Percentiles rank a stretch among this genome's conserved stretches.
These are phyloP conservation scores for Coenonympha arcania DNA, from an alignment of 2,888 invertebrate genomes.

Conservation along the genomic window DNA sequence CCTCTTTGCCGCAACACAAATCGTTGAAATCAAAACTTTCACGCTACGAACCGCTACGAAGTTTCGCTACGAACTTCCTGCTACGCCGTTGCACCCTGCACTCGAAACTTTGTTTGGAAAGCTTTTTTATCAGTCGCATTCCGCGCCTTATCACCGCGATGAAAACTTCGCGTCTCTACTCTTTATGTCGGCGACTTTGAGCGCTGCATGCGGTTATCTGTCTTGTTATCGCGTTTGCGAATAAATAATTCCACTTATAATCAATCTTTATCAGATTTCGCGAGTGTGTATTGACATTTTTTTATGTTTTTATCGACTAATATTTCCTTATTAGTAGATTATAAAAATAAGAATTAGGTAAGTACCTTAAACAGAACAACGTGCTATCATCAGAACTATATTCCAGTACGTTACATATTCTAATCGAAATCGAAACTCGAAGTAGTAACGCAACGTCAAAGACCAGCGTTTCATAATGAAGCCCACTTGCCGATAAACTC, in stretches of 20 bases:
- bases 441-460: neutral
- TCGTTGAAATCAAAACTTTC: constrained; percentile 76
- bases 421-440: neutral
- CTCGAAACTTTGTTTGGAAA: constrained; percentile 72
- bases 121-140: constrained; percentile 73
- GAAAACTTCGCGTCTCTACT: constrained; percentile 51
- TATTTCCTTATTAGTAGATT: neutral
- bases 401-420: neutral
- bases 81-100: constrained; percentile 70
- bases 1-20: constrained; percentile 71
- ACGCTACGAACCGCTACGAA: constrained; percentile 74
- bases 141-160: constrained; percentile 55
- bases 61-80: constrained; percentile 75
- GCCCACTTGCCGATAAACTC: constrained; percentile 18
- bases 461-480: constrained; percentile 26
- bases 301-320: neutral
- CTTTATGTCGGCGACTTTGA: constrained; percentile 32
- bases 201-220: constrained; percentile 11
- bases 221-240: constrained; percentile 7
- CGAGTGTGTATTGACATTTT: neutral
- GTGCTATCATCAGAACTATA: neutral
- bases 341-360: neutral
- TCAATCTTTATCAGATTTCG: constrained; percentile 10
- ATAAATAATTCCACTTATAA: constrained; percentile 7
- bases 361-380: neutral